These are phyloP conservation scores for Amiota mariae DNA, from an alignment of 2,888 invertebrate species.

Conservation along the genomic window DNA sequence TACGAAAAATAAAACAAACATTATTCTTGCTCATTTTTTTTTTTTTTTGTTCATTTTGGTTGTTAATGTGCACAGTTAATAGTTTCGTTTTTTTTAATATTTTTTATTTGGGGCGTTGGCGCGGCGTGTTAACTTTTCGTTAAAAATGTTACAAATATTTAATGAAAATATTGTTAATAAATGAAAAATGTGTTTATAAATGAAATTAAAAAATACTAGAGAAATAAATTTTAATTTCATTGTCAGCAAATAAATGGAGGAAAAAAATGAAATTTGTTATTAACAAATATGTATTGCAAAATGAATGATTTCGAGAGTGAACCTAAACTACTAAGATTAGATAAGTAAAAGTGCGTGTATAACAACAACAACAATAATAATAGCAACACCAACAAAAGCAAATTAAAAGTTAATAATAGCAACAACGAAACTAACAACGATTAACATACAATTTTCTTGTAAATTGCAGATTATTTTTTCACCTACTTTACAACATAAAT, in stretches of 20 bases:
- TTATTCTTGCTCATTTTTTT: constrained; percentile 49
- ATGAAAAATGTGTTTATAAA: not conserved
- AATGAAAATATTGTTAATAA: constrained; percentile 47
- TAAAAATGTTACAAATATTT: constrained; percentile 6
- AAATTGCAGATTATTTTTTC: not conserved
- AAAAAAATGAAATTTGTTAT: constrained; percentile 5
- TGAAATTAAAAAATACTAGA: not conserved
- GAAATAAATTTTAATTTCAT: not conserved
- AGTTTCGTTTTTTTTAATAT: constrained; percentile 35
- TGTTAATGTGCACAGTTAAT: constrained; percentile 3
- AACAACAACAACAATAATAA: constrained; percentile 48
- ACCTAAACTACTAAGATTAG: constrained; percentile 20
- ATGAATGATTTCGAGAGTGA: constrained; percentile 30
- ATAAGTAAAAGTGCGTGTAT: constrained; percentile 36
- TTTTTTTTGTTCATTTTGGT: no score
- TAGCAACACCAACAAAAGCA: constrained; percentile 23
- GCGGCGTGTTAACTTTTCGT: constrained; percentile 19
- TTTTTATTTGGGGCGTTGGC: constrained; percentile 61
- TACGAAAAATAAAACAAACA: constrained; percentile 1
- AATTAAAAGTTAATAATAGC: not conserved
- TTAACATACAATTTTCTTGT: not conserved
- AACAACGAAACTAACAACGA: not conserved
- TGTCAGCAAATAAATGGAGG: not conserved
- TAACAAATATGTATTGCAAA: constrained; percentile 27
- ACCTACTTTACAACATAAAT: not conserved